phyloP scores from a whole-genome alignment of 2,797 vertebrate species.

The Helarctos malayanus region DNA sequence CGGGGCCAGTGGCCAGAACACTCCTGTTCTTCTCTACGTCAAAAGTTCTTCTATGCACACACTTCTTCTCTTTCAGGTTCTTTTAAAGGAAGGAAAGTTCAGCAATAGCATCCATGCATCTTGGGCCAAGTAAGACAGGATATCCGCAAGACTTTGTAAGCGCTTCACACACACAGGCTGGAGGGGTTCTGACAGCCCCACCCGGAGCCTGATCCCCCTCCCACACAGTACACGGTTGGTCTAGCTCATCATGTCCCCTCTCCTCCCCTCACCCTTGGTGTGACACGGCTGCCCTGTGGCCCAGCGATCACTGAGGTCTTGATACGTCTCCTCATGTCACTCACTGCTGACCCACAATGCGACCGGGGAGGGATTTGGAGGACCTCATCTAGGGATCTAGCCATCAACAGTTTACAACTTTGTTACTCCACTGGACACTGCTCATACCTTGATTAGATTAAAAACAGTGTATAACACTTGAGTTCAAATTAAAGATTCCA shows the following conservation, averaged over 20 bases:
- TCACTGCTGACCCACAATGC: not conserved
- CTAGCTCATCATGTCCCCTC: not conserved
- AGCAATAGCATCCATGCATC: not conserved
- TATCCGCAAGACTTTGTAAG: not conserved
- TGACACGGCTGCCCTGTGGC: not conserved
- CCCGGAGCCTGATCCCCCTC: not conserved
- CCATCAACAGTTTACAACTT: not conserved
- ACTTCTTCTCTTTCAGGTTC: not conserved
- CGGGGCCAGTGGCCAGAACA: not conserved
- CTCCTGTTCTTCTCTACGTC: not conserved
- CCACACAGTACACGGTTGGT: not conserved
- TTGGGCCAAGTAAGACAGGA: not conserved
- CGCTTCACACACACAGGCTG: accelerated
- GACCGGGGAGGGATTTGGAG: accelerated
- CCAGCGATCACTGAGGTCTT: not conserved
- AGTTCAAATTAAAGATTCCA: not conserved
- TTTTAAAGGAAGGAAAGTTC: not conserved
- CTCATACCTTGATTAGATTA: not conserved
- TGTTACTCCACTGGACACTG: not conserved
- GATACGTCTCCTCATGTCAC: not conserved
- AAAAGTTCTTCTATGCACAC: not conserved
- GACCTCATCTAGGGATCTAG: not conserved
- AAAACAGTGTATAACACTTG: not conserved
- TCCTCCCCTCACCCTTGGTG: no score
- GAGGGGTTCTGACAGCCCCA: not conserved